Conservation (phyloP, 2,797 vertebrate species). For the Otolemur crassicaudatus region DNA sequence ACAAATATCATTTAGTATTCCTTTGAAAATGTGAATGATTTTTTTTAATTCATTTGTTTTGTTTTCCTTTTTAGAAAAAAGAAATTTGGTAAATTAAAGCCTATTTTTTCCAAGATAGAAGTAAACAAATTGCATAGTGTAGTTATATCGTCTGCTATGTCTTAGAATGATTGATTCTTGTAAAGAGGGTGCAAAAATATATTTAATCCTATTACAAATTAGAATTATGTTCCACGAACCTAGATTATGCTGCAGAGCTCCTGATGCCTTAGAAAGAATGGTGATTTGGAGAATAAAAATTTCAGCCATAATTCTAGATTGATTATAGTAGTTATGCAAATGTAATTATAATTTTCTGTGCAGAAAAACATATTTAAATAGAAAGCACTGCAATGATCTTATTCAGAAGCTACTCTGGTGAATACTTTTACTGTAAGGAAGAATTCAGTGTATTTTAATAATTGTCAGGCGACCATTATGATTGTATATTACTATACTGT, state of each 20-base stretch:
- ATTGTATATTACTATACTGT: constrained; percentile 85
- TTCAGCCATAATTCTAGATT: constrained; percentile 82
- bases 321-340: constrained; percentile 88
- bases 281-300: constrained; percentile 84
- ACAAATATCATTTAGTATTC: background rate
- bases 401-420: constrained; percentile 82
- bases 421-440: constrained; percentile 80
- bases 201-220: constrained; percentile 77
- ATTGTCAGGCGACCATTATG: constrained; percentile 82
- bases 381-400: constrained; percentile 80
- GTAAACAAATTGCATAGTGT: constrained; percentile 56
- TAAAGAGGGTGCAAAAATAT: constrained; percentile 68
- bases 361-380: constrained; percentile 83
- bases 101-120: constrained; percentile 48
- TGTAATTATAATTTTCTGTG: constrained; percentile 84
- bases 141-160: constrained; percentile 69
- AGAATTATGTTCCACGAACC: constrained; percentile 60
- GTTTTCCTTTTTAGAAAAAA: background rate
- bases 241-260: constrained; percentile 66
- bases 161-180: constrained; percentile 64
- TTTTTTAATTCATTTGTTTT: constrained; percentile 28
- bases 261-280: constrained; percentile 76
- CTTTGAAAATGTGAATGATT: background rate
- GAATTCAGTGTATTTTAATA: constrained; percentile 85
- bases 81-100: constrained; percentile 64